These are phyloP conservation scores for Megaleporinus macrocephalus DNA, from an alignment of 2,113 vertebrate species.

Conservation along the genomic window DNA sequence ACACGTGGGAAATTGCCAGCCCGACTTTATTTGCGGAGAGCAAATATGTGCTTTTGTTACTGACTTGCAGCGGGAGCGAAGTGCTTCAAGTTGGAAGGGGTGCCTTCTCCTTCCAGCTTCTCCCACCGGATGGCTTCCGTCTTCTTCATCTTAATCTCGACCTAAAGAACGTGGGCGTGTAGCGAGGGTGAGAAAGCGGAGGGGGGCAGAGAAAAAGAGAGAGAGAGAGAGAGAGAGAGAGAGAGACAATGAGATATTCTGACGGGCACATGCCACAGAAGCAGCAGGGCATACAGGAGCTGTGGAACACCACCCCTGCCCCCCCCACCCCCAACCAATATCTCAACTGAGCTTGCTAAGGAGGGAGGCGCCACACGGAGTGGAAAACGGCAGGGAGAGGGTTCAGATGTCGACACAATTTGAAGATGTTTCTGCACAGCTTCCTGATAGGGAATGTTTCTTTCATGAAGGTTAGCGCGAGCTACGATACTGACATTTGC, in stretches of 20 bases:
- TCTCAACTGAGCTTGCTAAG: neutral
- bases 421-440: constrained; percentile 73
- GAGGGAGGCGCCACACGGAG: neutral
- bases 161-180: constrained; percentile 67
- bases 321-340: neutral
- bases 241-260: constrained; percentile 56
- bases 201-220: neutral
- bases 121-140: constrained; percentile 94
- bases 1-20: neutral
- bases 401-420: constrained; percentile 68
- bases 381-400: constrained; percentile 27
- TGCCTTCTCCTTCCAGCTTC: constrained; percentile 88
- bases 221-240: neutral
- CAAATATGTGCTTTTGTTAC: constrained; percentile 61
- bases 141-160: constrained; percentile 99
- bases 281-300: constrained; percentile 34
- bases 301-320: neutral
- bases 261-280: constrained; percentile 65
- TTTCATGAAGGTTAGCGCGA: constrained; percentile 67
- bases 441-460: constrained; percentile 70
- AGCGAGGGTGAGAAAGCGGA: neutral
- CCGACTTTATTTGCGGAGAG: constrained; percentile 9
- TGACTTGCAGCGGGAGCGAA: constrained; percentile 85
- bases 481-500: constrained; percentile 1
- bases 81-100: constrained; percentile 81